Base-by-base conservation (phyloP, 2,888 invertebrate species). In the Lordiphosa andalusiaca region DNA sequence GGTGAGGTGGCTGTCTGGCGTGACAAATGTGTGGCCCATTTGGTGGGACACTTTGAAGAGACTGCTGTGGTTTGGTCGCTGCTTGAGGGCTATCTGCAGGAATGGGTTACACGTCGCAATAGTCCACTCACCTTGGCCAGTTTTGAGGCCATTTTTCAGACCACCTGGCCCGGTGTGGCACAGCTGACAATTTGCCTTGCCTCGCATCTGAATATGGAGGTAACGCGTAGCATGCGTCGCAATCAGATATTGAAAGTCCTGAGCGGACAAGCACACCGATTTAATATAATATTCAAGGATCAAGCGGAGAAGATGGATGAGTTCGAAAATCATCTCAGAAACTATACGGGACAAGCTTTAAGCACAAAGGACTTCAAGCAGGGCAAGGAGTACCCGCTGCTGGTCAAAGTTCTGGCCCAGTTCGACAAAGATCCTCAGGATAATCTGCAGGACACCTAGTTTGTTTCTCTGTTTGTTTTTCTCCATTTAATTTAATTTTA, bases 61-160 rank as follows among this genome's bases (percentile, higher is more conserved):
- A 56, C 21, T 1, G 7, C 13, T 2, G 55, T 21, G 0, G 39
- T 73, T 1, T 61, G 67, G 59, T 40, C 59, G 1, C 7, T 76
- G 33, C 35, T 77, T 0, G 39, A 55, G 1, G 13, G 10, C 0
- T 55, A 53, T 4, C 12, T 64, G 6, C 1, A 49, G 7, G 44
- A 77, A 6, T 81, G 82, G 77, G 25, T 53, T 1, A 39, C 2
- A 0, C 51, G 33, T 1, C 69, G 67, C 40, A 61, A 56, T 6
- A 67, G 41, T 4, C 37, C 41, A 4, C 38, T 57, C 0, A 56
- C 64, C 0, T 7, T 64, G 1, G 59, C 47, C 21, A 65, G 56
- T 10, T 69, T 81, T 35, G 73, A 66, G 21, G 53, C 65, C 0
- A 51, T 77, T 2, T 49, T 73, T 19, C 48, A 60, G 19, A 41